Evolutionary conservation across 2,888 invertebrate genomes (phyloP), one percentile per base, ranked within the genome.

Genomic region (Mythimna vitellina): DNA sequence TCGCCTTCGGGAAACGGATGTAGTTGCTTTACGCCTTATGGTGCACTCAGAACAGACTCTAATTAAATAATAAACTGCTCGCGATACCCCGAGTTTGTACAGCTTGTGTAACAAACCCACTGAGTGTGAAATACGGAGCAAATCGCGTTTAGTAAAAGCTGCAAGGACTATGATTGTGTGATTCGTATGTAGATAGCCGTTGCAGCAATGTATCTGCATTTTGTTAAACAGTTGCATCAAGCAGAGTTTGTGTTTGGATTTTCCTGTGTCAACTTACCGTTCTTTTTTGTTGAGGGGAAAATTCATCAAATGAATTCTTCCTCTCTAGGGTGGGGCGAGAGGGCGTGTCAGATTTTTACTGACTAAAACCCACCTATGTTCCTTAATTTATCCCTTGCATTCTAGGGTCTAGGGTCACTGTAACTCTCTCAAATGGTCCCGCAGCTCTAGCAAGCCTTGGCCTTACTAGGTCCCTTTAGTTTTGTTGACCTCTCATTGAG

Each of bases 1-100:
- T 87, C 81, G 89, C 89, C 89, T 91, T 90, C 88, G 88, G 92
- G 91, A 93, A 93, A 91, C 92, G 93, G 94, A 94, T 92, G 89
- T 89, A 85, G 86, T 82, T 84, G 85, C 81, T 84, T 87, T 87
- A 88, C 82, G 83, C 85, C 86, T 88, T 86, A 88, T 83, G 81
- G 86, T 85, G 86, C 87, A 88, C 79, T 79, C 79, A 76, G 82
- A 81, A 72, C 73, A 83, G 83, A 84, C 73, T 76, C 81, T 88
- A 90, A 91, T 91, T 91, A 91, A 91, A 88, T 88, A 64, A 85
- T 71, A 61, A 87, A 87, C 77, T 80, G 81, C 81, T 82, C 79
- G 84, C 81, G 83, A 88, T 88, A 83, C 76, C 85, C 80, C 83
- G 78, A 87, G 89, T 88, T 89, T 89, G 88, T 86, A 65, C 72